Evolutionary conservation across 1,140 invertebrate genomes (phyloP).

Genomic region (Drosophila fuyamai): DNA sequence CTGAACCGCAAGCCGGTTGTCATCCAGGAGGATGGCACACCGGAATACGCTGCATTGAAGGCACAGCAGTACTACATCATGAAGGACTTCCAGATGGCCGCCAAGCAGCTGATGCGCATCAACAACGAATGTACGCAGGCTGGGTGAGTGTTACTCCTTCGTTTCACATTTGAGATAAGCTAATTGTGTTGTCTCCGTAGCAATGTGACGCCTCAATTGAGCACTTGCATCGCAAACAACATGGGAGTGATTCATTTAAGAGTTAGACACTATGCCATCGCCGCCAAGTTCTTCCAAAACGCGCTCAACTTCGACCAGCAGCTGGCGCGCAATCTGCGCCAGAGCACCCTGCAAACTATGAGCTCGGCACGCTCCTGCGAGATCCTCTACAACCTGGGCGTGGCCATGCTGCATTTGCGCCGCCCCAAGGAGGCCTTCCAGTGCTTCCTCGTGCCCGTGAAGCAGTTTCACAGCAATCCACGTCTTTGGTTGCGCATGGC

Average conservation of each 20-base stretch:
- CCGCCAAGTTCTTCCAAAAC: slow-evolving; percentile 93
- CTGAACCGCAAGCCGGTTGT: slow-evolving; percentile 85
- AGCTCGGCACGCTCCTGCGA: slow-evolving; percentile 89
- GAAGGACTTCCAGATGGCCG: slow-evolving; percentile 86
- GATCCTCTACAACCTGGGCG: slow-evolving; percentile 96
- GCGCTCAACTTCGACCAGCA: slow-evolving; percentile 93
- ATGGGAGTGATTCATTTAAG: slow-evolving; percentile 94
- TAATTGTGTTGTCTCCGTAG: slow-evolving; percentile 75
- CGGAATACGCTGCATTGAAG: slow-evolving; percentile 82
- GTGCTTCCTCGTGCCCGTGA: slow-evolving; percentile 94
- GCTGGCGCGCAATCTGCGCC: slow-evolving; percentile 85
- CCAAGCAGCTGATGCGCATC: slow-evolving; percentile 85
- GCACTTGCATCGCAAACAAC: slow-evolving; percentile 94
- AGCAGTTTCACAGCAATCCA: slow-evolving; percentile 94
- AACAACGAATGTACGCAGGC: slow-evolving; percentile 66
- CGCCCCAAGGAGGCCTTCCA: slow-evolving; percentile 94
- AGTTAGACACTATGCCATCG: slow-evolving; percentile 94
- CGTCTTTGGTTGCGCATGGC: slow-evolving; percentile 96
- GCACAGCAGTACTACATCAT: slow-evolving; percentile 87
- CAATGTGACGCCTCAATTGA: slow-evolving; percentile 87
- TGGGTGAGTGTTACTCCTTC: slow-evolving; percentile 31
- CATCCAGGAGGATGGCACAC: slow-evolving; percentile 84
- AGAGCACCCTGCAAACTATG: slow-evolving; percentile 63
- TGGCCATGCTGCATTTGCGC: slow-evolving; percentile 92
- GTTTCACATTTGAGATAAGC: not conserved